Conservation (phyloP, 2,888 invertebrate species). For the Lumbricus terrestris region DNA sequence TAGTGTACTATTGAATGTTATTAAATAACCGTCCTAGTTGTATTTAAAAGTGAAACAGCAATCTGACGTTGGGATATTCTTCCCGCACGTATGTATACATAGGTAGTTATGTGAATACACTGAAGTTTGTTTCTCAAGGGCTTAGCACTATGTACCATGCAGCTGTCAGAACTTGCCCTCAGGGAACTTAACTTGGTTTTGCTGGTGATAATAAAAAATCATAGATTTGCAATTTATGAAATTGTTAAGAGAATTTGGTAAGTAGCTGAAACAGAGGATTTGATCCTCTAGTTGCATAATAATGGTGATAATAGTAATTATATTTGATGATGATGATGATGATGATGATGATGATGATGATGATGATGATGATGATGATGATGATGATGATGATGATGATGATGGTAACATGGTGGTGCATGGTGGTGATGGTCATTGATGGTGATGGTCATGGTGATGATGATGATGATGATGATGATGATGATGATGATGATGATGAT, state of each 20-base stretch:
- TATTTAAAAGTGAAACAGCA: not conserved
- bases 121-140: not conserved
- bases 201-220: not conserved
- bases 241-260: not conserved
- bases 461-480: not conserved
- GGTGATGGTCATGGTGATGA: not conserved
- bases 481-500: slow-evolving; percentile 5
- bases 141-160: not conserved
- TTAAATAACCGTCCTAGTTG: not conserved
- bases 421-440: not conserved
- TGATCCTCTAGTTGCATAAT: not conserved
- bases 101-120: not conserved
- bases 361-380: not conserved
- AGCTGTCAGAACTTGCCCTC: not conserved
- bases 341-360: not conserved
- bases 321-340: not conserved
- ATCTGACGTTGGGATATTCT: not conserved
- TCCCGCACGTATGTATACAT: not conserved
- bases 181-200: not conserved
- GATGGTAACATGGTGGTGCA: not conserved
- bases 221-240: not conserved
- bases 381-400: not conserved
- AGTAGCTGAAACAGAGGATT: not conserved
- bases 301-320: not conserved
- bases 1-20: not conserved